Base-by-base conservation (phyloP, 2,797 vertebrate species). In the Pangasius sanitwongsei region DNA sequence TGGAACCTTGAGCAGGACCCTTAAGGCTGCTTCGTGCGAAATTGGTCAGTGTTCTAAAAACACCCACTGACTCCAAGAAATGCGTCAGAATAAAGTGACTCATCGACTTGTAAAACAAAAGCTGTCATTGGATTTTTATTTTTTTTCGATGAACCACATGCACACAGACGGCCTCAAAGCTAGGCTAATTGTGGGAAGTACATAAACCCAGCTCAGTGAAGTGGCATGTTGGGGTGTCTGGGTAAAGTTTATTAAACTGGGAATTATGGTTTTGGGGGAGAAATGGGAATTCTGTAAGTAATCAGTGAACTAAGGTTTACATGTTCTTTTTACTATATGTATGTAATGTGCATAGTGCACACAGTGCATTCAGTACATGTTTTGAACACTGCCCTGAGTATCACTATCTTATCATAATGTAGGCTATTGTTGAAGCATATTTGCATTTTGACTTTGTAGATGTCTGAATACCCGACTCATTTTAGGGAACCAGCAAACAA, bases 31-130 rank as follows among this genome's bases (percentile, higher is more conserved):
- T 18, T 61, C 15, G 2, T 84, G 83, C 9, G 0, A 77, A 83
- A 85, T 59, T 28, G 69, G 55, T 78, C 77, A 81, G 31, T 50
- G 28, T 20, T 83, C 25, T 83, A 82, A 87, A 83, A 86, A 67
- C n/a, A 67, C 77, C 70, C 28, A 83, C 13, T 67, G 57, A 74
- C 48, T 85, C 23, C 65, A 37, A 70, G 75, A 72, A 85, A 50
- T 48, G 50, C 44, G 20, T 53, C 44, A 81, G 16, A 83, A 86
- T 75, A 81, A 74, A 86, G 74, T 92, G 91, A 91, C 86, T 92
- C 89, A 89, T 72, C 70, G 55, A 44, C 85, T 86, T 81, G 83
- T 85, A 90, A 91, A 91, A 65, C 65, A 20, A 83, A 50, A 12
- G 15, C 85, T 87, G 74, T 78, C 3, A 37, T 53, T 41, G 83